These are phyloP conservation scores for Dysidea cf. avara DNA, from an alignment of 37 sponge, comb jelly and placozoan species.

Conservation along the genomic window DNA sequence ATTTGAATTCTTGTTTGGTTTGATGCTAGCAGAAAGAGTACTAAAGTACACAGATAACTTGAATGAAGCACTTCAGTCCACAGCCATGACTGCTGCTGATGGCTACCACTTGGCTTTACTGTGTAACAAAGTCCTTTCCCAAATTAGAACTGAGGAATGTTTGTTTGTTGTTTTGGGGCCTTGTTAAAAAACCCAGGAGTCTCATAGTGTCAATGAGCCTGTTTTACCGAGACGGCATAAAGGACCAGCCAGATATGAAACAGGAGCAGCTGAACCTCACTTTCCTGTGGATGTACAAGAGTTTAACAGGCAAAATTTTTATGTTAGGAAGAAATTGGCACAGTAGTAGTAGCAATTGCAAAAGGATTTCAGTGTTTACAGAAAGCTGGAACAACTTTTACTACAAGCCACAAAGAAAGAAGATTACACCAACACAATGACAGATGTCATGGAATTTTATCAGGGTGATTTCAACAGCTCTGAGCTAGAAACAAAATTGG, in stretches of 20 bases:
- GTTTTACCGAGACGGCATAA: slow-evolving; percentile 8
- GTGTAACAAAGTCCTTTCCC: not conserved
- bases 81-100: slow-evolving; percentile 22
- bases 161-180: slow-evolving; percentile 32
- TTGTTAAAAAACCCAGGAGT: not conserved
- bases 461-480: not conserved
- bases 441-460: slow-evolving; percentile 3
- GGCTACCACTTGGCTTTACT: slow-evolving; percentile 2
- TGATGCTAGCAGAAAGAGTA: slow-evolving; percentile 16
- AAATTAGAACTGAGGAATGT: slow-evolving; percentile 1
- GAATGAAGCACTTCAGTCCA: slow-evolving; percentile 12
- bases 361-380: slow-evolving; percentile 8
- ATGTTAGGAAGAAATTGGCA: slow-evolving; percentile 32
- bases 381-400: slow-evolving; percentile 11
- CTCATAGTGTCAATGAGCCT: slow-evolving; percentile 9
- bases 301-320: slow-evolving; percentile 13
- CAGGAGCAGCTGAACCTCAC: slow-evolving; percentile 5
- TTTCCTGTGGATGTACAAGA: not conserved
- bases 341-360: slow-evolving; percentile 2
- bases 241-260: slow-evolving; percentile 18
- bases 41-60: slow-evolving; percentile 41
- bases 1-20: slow-evolving; percentile 28
- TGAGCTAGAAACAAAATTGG: slow-evolving; percentile 17
- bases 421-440: not conserved
- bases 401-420: not conserved